phyloP scores from a whole-genome alignment of 2,113 vertebrate genomes.

The Albula goreensis region DNA sequence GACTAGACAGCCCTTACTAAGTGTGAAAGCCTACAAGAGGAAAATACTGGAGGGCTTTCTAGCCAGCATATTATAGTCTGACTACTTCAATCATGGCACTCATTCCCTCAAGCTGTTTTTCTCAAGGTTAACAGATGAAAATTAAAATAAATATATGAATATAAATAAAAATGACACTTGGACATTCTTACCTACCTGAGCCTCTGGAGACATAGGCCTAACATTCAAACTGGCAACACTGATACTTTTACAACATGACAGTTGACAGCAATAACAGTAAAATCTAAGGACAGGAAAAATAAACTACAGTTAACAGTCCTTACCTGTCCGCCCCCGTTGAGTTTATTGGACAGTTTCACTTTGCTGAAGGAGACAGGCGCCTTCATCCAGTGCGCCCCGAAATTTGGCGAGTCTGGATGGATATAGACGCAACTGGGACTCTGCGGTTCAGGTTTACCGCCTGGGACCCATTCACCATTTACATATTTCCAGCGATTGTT shows the following conservation, averaged over 20 bases:
- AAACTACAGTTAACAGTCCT: constrained; percentile 21
- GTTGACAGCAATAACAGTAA: not conserved
- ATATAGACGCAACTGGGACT: constrained; percentile 81
- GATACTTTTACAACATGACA: not conserved
- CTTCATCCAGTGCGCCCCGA: constrained; percentile 82
- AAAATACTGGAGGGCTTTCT: not conserved
- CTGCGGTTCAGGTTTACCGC: constrained; percentile 77
- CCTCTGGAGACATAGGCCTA: not conserved
- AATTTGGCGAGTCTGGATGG: constrained; percentile 79
- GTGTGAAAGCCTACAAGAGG: too few relatives aligned
- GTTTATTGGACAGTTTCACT: constrained; percentile 80
- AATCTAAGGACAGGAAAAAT: not conserved
- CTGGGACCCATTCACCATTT: constrained; percentile 79
- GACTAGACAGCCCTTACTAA: too few relatives aligned
- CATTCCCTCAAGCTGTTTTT: too few relatives aligned
- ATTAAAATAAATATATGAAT: not conserved
- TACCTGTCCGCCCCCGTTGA: constrained; percentile 79
- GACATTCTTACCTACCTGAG: not conserved
- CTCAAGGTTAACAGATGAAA: too few relatives aligned
- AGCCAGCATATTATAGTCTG: too few relatives aligned
- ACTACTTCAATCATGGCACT: too few relatives aligned
- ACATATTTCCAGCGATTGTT: constrained; percentile 82
- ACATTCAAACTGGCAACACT: not conserved
- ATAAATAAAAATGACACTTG: not conserved
- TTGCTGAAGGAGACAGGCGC: constrained; percentile 79